These are phyloP conservation scores for pig (Sus scrofa) DNA, from an alignment of 2,113 vertebrate species.

Conservation along the genomic window DNA sequence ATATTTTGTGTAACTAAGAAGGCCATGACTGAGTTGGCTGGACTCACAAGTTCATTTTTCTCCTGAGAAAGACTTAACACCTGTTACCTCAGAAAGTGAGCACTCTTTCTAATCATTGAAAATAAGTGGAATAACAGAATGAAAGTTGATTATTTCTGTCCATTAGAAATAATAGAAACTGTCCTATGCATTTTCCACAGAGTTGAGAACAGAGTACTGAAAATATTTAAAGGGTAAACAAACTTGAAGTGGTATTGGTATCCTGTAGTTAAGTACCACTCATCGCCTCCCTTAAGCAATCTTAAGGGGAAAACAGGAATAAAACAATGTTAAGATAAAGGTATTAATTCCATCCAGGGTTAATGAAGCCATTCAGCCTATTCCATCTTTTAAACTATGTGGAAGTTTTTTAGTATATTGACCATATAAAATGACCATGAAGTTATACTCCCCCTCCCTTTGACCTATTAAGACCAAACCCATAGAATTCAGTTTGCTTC, in stretches of 20 bases:
- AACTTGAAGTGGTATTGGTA: not conserved
- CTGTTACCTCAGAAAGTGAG: not conserved
- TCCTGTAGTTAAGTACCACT: not conserved
- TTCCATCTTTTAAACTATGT: not conserved
- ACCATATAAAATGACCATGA: constrained; percentile 4
- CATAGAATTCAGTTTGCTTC: not conserved
- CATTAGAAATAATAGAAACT: constrained; percentile 8
- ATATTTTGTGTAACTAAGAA: not conserved
- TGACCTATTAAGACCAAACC: not conserved
- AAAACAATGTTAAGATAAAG: not conserved
- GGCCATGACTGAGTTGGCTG: not conserved
- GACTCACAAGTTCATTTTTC: not conserved
- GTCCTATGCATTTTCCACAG: not conserved
- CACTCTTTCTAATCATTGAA: not conserved
- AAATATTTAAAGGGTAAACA: not conserved
- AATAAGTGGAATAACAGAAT: not conserved
- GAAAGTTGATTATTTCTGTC: not conserved
- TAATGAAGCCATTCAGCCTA: not conserved
- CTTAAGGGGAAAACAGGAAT: not conserved
- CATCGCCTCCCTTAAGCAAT: not conserved
- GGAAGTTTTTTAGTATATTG: not conserved
- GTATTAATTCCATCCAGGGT: not conserved
- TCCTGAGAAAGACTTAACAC: not conserved
- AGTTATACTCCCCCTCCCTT: not conserved
- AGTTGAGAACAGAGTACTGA: constrained; percentile 2